Conservation (phyloP, 2,888 invertebrate genomes). For the Piscicola geometra region DNA sequence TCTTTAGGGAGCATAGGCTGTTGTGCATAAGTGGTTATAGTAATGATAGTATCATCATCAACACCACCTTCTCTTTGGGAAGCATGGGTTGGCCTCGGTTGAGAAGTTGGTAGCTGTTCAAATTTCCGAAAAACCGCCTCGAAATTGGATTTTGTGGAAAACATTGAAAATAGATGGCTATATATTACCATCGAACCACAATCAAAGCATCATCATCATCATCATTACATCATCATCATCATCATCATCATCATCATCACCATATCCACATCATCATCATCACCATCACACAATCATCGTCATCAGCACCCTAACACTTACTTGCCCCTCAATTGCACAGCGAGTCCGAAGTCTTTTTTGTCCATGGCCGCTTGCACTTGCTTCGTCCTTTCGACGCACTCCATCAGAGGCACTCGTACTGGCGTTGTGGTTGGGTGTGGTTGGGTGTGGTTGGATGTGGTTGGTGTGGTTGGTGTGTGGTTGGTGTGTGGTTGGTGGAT, state of each 20-base stretch:
- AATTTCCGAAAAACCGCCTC: not conserved
- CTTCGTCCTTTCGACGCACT: slow-evolving; percentile 90
- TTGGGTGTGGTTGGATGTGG: not conserved
- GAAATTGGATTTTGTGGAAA: no score
- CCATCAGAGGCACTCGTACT: slow-evolving; percentile 90
- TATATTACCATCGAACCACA: not conserved
- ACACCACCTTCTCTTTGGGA: not conserved
- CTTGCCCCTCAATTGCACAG: slow-evolving; percentile 88
- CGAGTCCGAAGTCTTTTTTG: slow-evolving; percentile 85
- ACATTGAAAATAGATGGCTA: no score
- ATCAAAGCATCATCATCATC: not conserved
- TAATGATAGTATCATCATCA: not conserved
- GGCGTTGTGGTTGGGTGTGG: not conserved
- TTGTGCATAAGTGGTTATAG: not conserved
- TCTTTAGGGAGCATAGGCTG: no score
- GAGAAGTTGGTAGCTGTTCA: slow-evolving; percentile 8
- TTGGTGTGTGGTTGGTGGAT: not conserved
- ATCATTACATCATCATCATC: slow-evolving; percentile 4
- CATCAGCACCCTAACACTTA: slow-evolving; percentile 35
- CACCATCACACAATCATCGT: no score
- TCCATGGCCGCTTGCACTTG: slow-evolving; percentile 91
- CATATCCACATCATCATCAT: not conserved
- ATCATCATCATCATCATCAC: slow-evolving; percentile 5
- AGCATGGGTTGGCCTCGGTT: not conserved
- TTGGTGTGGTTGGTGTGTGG: not conserved